These are phyloP conservation scores for Falcaria lacertinaria DNA, from an alignment of 2,888 invertebrate species.

Conservation along the genomic window DNA sequence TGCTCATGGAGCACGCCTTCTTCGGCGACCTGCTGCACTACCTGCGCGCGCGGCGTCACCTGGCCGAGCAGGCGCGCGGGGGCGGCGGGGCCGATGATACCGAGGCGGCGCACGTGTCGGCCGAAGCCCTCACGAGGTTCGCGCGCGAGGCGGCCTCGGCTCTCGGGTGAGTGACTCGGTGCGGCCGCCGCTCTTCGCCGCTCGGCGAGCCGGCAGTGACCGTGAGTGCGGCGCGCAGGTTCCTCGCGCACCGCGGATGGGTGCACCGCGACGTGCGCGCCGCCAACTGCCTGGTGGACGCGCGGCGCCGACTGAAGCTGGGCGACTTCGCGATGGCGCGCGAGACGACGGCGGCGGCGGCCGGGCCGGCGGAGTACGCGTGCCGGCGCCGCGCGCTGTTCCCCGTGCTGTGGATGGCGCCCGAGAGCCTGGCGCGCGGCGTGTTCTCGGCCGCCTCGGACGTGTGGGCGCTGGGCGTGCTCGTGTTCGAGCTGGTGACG, in stretches of 20 bases:
- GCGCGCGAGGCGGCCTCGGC: conserved; percentile 39
- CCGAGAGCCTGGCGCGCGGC: conserved; percentile 89
- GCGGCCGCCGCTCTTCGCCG: conserved; percentile 77
- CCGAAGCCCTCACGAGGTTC: conserved; percentile 43
- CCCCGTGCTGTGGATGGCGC: conserved; percentile 95
- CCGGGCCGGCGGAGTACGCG: conserved; percentile 86
- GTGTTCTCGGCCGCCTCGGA: conserved; percentile 91
- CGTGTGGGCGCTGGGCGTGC: conserved; percentile 92
- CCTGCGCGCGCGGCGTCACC: conserved; percentile 83
- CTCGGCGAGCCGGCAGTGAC: conserved; percentile 73
- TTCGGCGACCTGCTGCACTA: conserved; percentile 94
- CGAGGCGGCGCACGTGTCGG: conserved; percentile 47
- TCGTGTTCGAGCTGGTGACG: conserved; percentile 90
- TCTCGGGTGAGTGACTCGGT: conserved; percentile 53
- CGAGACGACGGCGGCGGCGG: conserved; percentile 87
- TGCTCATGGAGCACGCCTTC: conserved; percentile 94
- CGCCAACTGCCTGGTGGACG: conserved; percentile 89
- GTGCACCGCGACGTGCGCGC: conserved; percentile 92
- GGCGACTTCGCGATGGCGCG: conserved; percentile 95
- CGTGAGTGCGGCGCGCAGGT: conserved; percentile 59
- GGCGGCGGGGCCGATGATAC: conserved; percentile 82
- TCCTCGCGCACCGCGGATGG: conserved; percentile 86
- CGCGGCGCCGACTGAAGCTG: conserved; percentile 84
- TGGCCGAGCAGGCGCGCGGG: conserved; percentile 78
- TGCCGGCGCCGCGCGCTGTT: conserved; percentile 90